Evolutionary conservation across 92 coral and sea anemone species (phyloP), one percentile per base, ranked within the genome.

Genomic region (Galaxea fascicularis): DNA sequence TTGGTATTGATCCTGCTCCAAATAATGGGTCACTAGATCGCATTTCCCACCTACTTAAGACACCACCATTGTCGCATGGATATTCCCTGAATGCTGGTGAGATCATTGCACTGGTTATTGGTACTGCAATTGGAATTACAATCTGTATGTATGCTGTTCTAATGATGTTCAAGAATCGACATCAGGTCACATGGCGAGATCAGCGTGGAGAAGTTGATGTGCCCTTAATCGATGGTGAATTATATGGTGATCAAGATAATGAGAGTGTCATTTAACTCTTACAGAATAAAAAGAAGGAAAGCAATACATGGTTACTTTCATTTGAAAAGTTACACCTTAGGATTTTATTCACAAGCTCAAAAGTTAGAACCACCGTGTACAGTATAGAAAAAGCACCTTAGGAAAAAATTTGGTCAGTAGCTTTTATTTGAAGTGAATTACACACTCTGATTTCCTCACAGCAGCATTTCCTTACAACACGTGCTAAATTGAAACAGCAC

Each of bases 11-110:
- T 10, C 93, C 95, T 16, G 84, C 69, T 7, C 91, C 89, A 10
- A 92, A 89, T 31, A 87, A 92, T 79, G 95, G 95, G 25, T 77
- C 91, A 16, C 77, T 92, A n/a, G 79, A 65, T 28, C 86, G 88
- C 21, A 85, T 90, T 52, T 71, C 62, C 4, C 90, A 93, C 51
- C 68, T 93, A 10, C 82, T 93, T 10, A 64, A 58, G 54, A 57
- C 80, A 16, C 60, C 92, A 10, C 70, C 72, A 16, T 18, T 30
- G 18, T 29, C 68, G 16, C 13, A 70, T 57, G 12, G 12, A 30
- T 35, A 52, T 71, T 25, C 65, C 45, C 27, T 82, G 1, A 82
- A 56, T 57, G 25, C 70, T 56, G 86, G 86, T 22, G 86, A 82
- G 47, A 39, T 82, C 22, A 56, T 82, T n/a, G 86, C 86, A 13